A percentile compares a stretch with the other conserved stretches of the same genome.
Conservation (phyloP, 1,140 invertebrate species). For the Bombus pyrosoma region DNA sequence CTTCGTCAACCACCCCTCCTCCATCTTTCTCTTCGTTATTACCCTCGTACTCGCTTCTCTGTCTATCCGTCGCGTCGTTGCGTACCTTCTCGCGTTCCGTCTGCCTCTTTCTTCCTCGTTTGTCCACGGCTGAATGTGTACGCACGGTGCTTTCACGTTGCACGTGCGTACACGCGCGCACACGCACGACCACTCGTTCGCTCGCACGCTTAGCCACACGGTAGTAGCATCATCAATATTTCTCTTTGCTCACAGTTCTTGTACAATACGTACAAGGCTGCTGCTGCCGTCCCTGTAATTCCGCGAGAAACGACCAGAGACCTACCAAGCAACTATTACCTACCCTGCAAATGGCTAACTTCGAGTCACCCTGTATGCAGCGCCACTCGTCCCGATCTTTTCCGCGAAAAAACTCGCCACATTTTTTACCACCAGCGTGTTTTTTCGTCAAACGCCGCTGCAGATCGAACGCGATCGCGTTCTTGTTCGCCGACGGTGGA, state of each 20-base stretch:
- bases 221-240: conserved; percentile 78
- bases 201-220: conserved; percentile 71
- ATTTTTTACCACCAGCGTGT: too few species aligned
- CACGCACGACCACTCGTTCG: conserved; percentile 42
- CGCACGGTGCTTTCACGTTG: conserved; percentile 60
- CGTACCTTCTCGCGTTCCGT: conserved; percentile 50
- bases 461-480: too few species aligned
- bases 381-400: not conserved
- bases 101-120: conserved; percentile 38
- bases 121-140: conserved; percentile 52
- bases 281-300: conserved; percentile 64
- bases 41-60: conserved; percentile 23
- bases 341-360: conserved; percentile 67
- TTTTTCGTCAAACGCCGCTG: too few species aligned
- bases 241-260: conserved; percentile 82
- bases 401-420: too few species aligned
- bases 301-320: conserved; percentile 56
- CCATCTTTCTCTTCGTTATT: conserved; percentile 51
- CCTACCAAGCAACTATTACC: conserved; percentile 60
- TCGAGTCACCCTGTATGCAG: conserved; percentile 45
- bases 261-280: conserved; percentile 74
- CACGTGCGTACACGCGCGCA: conserved; percentile 37
- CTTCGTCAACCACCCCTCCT: conserved; percentile 49
- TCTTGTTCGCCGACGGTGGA: too few species aligned
- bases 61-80: conserved; percentile 7